Conservation (phyloP, 2,797 vertebrate species). For the Holocentrus rufus region DNA sequence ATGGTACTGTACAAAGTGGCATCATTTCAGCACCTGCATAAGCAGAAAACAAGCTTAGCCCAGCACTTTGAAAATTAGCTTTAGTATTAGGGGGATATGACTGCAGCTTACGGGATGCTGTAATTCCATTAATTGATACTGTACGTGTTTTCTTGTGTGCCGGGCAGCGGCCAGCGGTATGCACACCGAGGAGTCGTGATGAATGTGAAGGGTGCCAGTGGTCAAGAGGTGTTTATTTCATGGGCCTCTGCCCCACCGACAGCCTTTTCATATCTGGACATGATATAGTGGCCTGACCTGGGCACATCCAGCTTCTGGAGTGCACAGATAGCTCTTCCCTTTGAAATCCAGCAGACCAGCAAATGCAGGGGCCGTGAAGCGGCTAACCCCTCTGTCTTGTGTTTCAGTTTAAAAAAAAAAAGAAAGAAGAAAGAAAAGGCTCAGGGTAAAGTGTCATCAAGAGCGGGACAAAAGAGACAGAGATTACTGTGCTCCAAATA, state of each 20-base stretch:
- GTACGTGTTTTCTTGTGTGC: slow-evolving; percentile 24
- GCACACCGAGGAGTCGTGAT: slow-evolving; percentile 47
- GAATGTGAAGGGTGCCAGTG: slow-evolving; percentile 63
- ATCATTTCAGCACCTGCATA: slow-evolving; percentile 61
- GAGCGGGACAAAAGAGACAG: slow-evolving; percentile 64
- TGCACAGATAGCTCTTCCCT: slow-evolving; percentile 74
- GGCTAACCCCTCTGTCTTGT: slow-evolving; percentile 68
- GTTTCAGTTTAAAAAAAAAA: slow-evolving; percentile 68
- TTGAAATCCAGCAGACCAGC: slow-evolving; percentile 81
- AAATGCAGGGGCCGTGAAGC: slow-evolving; percentile 75
- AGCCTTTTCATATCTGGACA: slow-evolving; percentile 74
- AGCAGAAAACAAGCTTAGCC: slow-evolving; percentile 70
- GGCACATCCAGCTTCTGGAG: slow-evolving; percentile 64
- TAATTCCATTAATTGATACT: slow-evolving; percentile 67
- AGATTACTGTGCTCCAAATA: slow-evolving; percentile 67
- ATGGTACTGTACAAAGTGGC: slow-evolving; percentile 54
- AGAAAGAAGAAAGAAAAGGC: no score
- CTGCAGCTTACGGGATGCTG: slow-evolving; percentile 24
- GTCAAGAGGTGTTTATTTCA: slow-evolving; percentile 79
- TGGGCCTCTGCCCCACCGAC: slow-evolving; percentile 65
- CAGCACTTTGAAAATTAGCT: slow-evolving; percentile 68
- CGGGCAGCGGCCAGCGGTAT: not conserved
- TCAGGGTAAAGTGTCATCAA: slow-evolving; percentile 75
- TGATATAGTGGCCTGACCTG: slow-evolving; percentile 72
- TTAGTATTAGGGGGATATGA: slow-evolving; percentile 44